Evolutionary conservation across 2,888 invertebrate genomes (phyloP).

Genomic region (Scaptomyza tumidula): DNA sequence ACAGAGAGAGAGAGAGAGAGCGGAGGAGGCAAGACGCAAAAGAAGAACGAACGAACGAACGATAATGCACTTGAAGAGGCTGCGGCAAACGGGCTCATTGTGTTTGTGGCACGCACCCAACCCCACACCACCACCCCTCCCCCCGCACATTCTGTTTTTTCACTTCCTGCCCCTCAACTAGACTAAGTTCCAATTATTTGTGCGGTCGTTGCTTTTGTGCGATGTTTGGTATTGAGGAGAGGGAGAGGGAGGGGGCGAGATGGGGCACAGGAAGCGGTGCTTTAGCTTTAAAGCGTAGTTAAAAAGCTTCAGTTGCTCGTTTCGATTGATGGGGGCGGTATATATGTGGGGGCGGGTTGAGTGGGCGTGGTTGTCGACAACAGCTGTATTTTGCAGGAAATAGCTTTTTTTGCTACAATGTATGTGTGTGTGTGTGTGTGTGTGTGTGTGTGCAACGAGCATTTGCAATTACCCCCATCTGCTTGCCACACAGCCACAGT

Average conservation of each 20-base stretch:
- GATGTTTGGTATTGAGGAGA: not conserved
- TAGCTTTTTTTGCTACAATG: slow-evolving; percentile 70
- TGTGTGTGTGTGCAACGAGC: slow-evolving; percentile 27
- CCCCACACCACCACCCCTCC: too few relatives aligned
- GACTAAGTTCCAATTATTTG: slow-evolving; percentile 79
- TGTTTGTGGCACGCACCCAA: slow-evolving; percentile 54
- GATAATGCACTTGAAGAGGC: slow-evolving; percentile 78
- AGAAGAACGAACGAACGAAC: slow-evolving; percentile 52
- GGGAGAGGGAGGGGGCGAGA: slow-evolving; percentile 3
- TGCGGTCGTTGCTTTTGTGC: slow-evolving; percentile 71
- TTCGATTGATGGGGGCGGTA: slow-evolving; percentile 13
- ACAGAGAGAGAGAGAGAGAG: too few relatives aligned
- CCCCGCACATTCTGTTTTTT: not conserved
- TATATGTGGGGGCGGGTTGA: not conserved
- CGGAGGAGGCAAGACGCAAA: slow-evolving; percentile 7
- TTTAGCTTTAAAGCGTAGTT: slow-evolving; percentile 47
- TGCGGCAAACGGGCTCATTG: slow-evolving; percentile 70
- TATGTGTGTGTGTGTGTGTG: slow-evolving; percentile 7
- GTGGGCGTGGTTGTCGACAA: slow-evolving; percentile 56
- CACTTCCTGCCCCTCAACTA: slow-evolving; percentile 44
- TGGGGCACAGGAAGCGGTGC: slow-evolving; percentile 8
- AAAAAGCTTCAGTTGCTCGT: slow-evolving; percentile 26
- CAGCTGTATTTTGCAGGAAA: slow-evolving; percentile 76
- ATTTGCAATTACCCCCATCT: slow-evolving; percentile 35
- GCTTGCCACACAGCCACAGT: slow-evolving; percentile 12